Evolutionary conservation across 2,797 vertebrate genomes (phyloP).

Genomic region (Peromyscus aztecus): DNA sequence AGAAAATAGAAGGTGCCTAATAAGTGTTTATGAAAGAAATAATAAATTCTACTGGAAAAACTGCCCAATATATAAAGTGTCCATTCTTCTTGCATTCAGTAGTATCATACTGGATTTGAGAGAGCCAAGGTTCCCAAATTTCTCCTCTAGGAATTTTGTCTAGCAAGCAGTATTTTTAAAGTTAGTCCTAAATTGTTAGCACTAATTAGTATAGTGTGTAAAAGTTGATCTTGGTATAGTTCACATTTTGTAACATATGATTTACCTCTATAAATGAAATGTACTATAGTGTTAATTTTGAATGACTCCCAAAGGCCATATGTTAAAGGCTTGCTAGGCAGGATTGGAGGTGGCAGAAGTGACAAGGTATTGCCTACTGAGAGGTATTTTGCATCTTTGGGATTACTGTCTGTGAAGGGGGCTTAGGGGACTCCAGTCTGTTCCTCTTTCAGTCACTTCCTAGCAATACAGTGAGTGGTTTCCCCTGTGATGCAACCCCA

Average conservation of each 20-base stretch:
- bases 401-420: too few relatives aligned
- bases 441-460: neutral
- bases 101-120: neutral
- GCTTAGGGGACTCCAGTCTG: too few relatives aligned
- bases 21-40: neutral
- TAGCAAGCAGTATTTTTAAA: neutral
- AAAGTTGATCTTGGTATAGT: neutral
- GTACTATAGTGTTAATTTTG: neutral
- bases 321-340: neutral
- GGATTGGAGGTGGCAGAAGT: neutral
- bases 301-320: neutral
- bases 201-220: neutral
- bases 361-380: neutral
- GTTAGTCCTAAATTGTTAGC: slow-evolving; percentile 3
- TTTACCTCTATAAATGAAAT: neutral
- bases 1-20: neutral
- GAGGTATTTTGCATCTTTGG: neutral
- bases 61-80: neutral
- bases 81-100: neutral
- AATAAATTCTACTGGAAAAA: neutral
- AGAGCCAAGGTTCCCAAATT: neutral
- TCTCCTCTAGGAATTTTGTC: neutral
- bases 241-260: neutral
- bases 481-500: neutral
- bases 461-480: neutral